Percentiles rank a stretch among this genome's conserved stretches.
phyloP scores from a whole-genome alignment of 23 tunicate genomes.

The Ascidia mentula region DNA sequence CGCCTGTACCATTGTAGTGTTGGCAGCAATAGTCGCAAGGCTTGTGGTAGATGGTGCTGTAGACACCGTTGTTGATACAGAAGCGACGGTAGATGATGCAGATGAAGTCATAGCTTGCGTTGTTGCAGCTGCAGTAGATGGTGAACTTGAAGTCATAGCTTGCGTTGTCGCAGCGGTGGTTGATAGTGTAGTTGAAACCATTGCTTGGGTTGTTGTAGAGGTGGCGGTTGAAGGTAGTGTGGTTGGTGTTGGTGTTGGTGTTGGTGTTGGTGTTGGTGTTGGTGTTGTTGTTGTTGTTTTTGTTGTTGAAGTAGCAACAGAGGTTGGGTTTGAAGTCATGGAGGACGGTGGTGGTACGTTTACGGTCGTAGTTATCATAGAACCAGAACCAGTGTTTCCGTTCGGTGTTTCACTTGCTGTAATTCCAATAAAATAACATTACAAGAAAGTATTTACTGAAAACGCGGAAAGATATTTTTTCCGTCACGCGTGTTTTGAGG shows the following conservation, averaged over 20 bases:
- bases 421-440: too few relatives aligned
- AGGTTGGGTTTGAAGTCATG: neutral
- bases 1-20: neutral
- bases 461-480: neutral
- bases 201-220: neutral
- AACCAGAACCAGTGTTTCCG: neutral
- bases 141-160: neutral
- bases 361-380: neutral
- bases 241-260: neutral
- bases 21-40: neutral
- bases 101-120: neutral
- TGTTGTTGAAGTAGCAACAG: neutral
- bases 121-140: neutral
- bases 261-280: neutral
- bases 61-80: neutral
- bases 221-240: neutral
- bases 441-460: too few relatives aligned
- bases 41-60: neutral
- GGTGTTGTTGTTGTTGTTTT: constrained; percentile 8
- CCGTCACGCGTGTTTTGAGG: neutral
- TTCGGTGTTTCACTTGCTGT: neutral
- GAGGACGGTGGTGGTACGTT: too few relatives aligned
- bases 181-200: constrained; percentile 5
- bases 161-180: neutral
- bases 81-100: neutral